phyloP scores from a whole-genome alignment of 1,140 invertebrate genomes.

The Ostrea edulis region DNA sequence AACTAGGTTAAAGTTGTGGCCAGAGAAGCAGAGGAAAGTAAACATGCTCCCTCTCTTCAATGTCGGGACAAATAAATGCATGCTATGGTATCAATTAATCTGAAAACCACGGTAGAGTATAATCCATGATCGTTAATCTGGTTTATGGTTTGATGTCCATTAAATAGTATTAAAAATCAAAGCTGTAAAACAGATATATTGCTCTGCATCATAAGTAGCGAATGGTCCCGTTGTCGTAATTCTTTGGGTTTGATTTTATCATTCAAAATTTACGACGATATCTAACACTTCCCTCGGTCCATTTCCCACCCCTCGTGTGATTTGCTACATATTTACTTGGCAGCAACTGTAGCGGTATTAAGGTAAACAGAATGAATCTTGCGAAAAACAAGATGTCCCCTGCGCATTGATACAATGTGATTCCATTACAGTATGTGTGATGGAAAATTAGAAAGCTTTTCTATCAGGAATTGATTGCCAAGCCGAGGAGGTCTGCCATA shows the following conservation, averaged over 20 bases:
- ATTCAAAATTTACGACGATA: not conserved
- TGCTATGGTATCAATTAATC: no score
- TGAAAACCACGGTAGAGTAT: no score
- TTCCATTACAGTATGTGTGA: slow-evolving; percentile 17
- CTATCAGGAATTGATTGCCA: slow-evolving; percentile 23
- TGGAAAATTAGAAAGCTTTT: slow-evolving; percentile 30
- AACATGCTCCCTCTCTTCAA: no score
- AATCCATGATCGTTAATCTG: no score
- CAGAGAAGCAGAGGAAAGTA: no score
- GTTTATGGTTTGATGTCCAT: slow-evolving; percentile 19
- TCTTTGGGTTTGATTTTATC: not conserved
- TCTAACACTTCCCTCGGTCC: not conserved
- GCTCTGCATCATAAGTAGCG: not conserved
- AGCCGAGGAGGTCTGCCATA: not conserved
- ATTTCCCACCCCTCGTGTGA: not conserved
- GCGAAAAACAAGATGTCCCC: not conserved
- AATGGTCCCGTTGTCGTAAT: not conserved
- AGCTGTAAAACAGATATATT: not conserved
- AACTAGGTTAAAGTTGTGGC: no score
- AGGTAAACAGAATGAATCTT: not conserved
- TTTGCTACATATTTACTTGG: slow-evolving; percentile 4
- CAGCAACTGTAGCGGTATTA: not conserved
- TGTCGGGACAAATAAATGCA: no score
- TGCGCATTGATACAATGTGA: slow-evolving; percentile 32
- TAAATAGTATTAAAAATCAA: slow-evolving; percentile 34